Conservation (phyloP, 2,797 vertebrate species). For the Emys orbicularis region DNA sequence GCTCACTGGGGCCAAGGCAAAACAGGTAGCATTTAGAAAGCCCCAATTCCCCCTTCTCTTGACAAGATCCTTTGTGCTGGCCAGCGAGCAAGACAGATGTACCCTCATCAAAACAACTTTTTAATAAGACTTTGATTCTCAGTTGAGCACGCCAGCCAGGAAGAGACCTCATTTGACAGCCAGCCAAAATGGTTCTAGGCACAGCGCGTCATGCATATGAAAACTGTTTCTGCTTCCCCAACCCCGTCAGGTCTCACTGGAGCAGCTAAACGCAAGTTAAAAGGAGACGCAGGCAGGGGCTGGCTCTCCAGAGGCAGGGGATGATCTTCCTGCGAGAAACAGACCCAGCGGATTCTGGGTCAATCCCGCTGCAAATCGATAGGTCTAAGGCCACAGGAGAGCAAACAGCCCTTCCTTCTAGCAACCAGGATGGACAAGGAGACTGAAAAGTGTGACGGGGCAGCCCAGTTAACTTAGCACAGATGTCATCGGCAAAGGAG, state of each 20-base stretch:
- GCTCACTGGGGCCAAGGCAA: neutral
- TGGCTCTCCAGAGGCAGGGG: neutral
- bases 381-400: neutral
- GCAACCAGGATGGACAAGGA: neutral
- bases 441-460: neutral
- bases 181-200: neutral
- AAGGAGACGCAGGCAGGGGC: neutral
- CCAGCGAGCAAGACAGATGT: neutral
- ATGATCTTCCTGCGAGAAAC: neutral
- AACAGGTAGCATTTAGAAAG: neutral
- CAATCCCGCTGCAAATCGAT: neutral
- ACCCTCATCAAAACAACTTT: neutral
- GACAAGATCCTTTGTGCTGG: neutral
- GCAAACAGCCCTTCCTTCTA: neutral
- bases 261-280: neutral
- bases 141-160: neutral
- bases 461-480: neutral
- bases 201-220: neutral
- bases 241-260: neutral
- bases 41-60: neutral
- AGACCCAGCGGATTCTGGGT: neutral
- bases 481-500: neutral
- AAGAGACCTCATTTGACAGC: neutral
- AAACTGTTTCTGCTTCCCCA: neutral
- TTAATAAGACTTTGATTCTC: slow-evolving; percentile 28